Conservation (phyloP, 2,888 invertebrate species). For the Cotesia congregata region DNA sequence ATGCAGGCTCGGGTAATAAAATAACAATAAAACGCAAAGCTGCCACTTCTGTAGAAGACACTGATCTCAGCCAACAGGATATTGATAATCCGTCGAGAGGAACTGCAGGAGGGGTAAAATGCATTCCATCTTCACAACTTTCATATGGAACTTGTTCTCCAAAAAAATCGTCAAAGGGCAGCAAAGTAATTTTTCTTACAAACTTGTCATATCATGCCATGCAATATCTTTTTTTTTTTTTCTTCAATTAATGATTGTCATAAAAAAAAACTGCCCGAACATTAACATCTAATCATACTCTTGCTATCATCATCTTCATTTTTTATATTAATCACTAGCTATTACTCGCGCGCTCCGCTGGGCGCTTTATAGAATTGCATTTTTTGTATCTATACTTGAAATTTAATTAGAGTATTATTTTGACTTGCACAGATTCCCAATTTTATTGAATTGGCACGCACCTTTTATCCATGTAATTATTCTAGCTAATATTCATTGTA, state of each 20-base stretch:
- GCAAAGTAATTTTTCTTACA: conserved; percentile 60
- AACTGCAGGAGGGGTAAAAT: conserved; percentile 63
- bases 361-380: no score
- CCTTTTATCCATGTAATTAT: no score
- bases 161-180: conserved; percentile 66
- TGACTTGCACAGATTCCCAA: no score
- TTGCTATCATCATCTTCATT: background rate
- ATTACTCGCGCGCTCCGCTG: no score
- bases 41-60: conserved; percentile 70
- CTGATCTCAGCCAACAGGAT: conserved; percentile 69
- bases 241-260: conserved; percentile 17
- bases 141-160: conserved; percentile 63
- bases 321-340: background rate
- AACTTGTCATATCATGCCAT: background rate
- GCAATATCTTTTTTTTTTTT: background rate
- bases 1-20: conserved; percentile 85
- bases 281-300: conserved; percentile 7
- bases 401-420: no score
- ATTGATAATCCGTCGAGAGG: conserved; percentile 70
- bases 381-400: no score
- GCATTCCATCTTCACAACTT: conserved; percentile 65
- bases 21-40: conserved; percentile 86
- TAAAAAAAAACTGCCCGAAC: conserved; percentile 24
- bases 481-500: no score
- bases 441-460: no score